Base-by-base conservation (phyloP, 2,888 invertebrate species). In the Formica aserva region DNA sequence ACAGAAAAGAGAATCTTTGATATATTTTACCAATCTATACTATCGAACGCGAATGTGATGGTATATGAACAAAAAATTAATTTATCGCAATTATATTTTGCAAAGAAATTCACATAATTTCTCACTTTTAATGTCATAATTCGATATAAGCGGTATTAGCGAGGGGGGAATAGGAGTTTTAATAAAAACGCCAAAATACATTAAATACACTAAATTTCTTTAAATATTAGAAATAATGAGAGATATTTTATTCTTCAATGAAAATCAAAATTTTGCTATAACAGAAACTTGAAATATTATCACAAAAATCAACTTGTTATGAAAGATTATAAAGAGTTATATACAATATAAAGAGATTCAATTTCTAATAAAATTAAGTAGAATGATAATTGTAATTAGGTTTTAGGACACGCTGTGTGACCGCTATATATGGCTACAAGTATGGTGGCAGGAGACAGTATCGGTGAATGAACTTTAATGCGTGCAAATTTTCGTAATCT, bases 391-490 rank as follows among this genome's bases (percentile, higher is more conserved):
- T 5, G 26, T 18, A 52, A 45, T 11, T 11, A 48, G 26, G 0
- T 76, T 76, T 55, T 38, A 48, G 4, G 32, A 63, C 8, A 75
- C 15, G 32, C 38, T 18, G 45, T 82, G 57, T 57, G 18, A n/a
- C 52, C 8, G 6, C 2, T 6, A 8, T 83, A 55, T 86, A 67
- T 77, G 32, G 48, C 29, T 60, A 67, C 85, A 86, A 82, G 75
- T 80, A 48, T 83, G 84, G 60, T 83, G 55, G 84, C 66, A 62
- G 2, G 85, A 65, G 32, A 85, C 62, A 87, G 81, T 86, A 84
- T 69, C 85, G 89, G 86, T 89, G 85, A 89, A 89, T 69, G 83
- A 89, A 89, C 89, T 87, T 85, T 81, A 78, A 86, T 67, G 81
- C 83, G 81, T 75, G 52, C 26, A 66, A 52, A 76, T 76, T 76